A percentile compares a stretch with the other conserved stretches of the same genome.
phyloP scores from a whole-genome alignment of 2,113 vertebrate species.

The Bathybates hornii region DNA sequence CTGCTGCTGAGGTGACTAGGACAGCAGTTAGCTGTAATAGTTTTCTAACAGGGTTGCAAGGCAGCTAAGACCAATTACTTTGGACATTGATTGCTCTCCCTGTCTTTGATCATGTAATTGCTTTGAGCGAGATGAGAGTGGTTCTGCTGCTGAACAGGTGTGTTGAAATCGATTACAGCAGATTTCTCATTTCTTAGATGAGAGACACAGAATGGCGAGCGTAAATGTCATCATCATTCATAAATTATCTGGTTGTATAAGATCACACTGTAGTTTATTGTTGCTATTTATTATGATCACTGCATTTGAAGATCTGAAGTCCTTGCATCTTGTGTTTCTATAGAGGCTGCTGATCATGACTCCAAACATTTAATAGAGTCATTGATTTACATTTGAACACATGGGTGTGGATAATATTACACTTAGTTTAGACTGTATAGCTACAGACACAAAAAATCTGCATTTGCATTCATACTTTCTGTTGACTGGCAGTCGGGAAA shows the following conservation, averaged over 20 bases:
- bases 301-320: neutral
- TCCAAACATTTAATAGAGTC: neutral
- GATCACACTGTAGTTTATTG: neutral
- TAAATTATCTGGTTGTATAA: neutral
- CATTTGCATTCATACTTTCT: neutral
- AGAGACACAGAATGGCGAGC: neutral
- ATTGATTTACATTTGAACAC: neutral
- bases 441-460: neutral
- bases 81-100: constrained; percentile 59
- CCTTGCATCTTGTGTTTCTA: neutral
- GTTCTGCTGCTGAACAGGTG: constrained; percentile 43
- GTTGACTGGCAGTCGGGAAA: neutral
- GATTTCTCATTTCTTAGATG: constrained; percentile 30
- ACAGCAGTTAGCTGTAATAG: constrained; percentile 46
- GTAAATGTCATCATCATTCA: neutral
- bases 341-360: neutral
- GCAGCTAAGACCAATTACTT: constrained; percentile 65
- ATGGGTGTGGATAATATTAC: neutral
- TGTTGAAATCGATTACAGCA: constrained; percentile 40
- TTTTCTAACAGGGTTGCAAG: constrained; percentile 55
- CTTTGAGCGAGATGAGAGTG: constrained; percentile 46
- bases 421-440: neutral
- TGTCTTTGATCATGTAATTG: constrained; percentile 68
- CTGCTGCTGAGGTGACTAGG: constrained; percentile 41
- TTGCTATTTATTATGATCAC: neutral